Evolutionary conservation across 2,113 vertebrate genomes (phyloP).

Genomic region (Gallinago undulata): DNA sequence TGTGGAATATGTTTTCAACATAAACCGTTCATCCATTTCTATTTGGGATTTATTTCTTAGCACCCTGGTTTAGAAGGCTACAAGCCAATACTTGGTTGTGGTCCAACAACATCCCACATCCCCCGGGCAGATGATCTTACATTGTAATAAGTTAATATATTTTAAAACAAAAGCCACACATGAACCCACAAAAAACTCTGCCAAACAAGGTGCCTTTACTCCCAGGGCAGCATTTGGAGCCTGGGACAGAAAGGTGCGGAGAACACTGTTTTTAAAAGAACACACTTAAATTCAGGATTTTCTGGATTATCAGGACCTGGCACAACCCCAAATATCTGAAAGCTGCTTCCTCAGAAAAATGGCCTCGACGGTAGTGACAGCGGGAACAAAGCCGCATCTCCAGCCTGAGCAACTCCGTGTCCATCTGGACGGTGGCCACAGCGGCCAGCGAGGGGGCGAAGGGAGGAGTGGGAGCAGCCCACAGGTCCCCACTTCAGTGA

Average conservation of each 20-base stretch:
- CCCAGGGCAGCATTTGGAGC: background rate
- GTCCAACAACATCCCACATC: conserved; percentile 57
- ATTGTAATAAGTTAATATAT: conserved; percentile 51
- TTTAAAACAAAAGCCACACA: conserved; percentile 20
- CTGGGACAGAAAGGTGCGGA: background rate
- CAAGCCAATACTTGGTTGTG: conserved; percentile 54
- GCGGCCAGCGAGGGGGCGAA: background rate
- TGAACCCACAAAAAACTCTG: background rate
- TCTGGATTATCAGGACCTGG: conserved; percentile 50
- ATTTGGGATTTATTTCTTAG: conserved; percentile 54
- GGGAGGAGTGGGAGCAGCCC: background rate
- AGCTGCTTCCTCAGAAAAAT: conserved; percentile 54
- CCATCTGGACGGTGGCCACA: background rate
- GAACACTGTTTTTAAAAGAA: background rate
- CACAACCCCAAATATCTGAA: conserved; percentile 28
- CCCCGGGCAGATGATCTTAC: conserved; percentile 49
- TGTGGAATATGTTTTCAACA: conserved; percentile 6
- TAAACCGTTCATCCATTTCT: conserved; percentile 9
- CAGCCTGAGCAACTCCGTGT: background rate
- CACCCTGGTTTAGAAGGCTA: conserved; percentile 58
- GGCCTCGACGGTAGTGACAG: conserved; percentile 26
- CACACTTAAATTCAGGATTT: background rate
- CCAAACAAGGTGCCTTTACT: background rate
- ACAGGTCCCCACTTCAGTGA: background rate
- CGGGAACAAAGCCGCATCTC: conserved; percentile 31